phyloP scores from a whole-genome alignment of 2,888 invertebrate genomes.

The Metacarcinus magister region DNA sequence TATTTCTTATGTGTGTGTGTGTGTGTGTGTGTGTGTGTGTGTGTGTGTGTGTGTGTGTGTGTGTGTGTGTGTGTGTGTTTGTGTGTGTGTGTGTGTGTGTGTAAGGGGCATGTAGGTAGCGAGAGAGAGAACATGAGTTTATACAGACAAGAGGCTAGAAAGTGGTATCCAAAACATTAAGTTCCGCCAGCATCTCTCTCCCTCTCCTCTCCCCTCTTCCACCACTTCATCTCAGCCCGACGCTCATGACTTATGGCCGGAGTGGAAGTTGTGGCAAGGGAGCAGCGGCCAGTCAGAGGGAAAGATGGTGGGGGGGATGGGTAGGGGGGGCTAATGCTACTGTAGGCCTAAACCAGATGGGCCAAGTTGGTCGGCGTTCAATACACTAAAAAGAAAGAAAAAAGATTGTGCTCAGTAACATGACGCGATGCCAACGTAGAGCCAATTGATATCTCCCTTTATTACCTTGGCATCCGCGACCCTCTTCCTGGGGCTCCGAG shows the following conservation, averaged over 20 bases:
- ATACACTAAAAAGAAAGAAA: neutral
- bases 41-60: neutral
- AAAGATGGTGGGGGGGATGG: neutral
- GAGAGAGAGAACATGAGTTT: neutral
- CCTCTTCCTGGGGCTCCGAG: neutral
- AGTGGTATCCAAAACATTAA: neutral
- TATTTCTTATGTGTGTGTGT: neutral
- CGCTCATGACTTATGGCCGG: neutral
- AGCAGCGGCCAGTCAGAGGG: slow-evolving; percentile 32
- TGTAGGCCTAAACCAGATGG: slow-evolving; percentile 23
- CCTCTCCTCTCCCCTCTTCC: neutral
- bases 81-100: neutral
- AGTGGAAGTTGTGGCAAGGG: neutral
- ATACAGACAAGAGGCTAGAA: neutral
- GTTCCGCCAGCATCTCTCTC: neutral
- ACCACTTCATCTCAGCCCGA: neutral
- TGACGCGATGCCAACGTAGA: neutral
- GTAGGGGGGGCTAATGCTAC: neutral
- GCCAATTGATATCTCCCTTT: neutral
- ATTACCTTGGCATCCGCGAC: neutral
- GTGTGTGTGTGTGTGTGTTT: neutral
- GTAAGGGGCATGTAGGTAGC: too few species aligned
- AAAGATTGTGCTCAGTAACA: neutral
- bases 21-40: neutral
- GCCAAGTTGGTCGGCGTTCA: slow-evolving; percentile 19